Conservation (phyloP, 2,113 vertebrate genomes). For the Phocoena sinus region DNA sequence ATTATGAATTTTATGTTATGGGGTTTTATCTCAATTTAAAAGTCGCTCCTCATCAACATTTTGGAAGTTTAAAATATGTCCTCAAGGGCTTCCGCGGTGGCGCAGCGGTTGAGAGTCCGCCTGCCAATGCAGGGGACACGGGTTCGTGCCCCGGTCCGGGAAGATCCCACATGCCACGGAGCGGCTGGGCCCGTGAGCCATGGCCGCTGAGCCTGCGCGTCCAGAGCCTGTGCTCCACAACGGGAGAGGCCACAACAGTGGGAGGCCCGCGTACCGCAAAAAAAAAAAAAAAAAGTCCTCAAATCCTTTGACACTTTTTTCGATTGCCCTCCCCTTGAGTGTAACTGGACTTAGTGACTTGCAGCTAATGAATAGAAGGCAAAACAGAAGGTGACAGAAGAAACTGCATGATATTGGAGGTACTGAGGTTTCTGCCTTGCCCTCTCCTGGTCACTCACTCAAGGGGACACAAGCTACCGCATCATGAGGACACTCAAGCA, state of each 20-base stretch:
- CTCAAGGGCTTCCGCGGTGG: neutral
- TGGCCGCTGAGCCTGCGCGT: too few species aligned
- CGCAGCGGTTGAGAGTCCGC: too few species aligned
- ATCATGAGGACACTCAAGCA: neutral
- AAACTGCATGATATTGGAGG: neutral
- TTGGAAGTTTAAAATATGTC: neutral
- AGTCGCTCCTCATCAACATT: neutral
- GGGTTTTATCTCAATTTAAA: neutral
- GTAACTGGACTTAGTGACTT: neutral
- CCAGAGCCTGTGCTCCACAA: too few species aligned
- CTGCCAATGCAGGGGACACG: too few species aligned
- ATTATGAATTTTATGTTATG: too few species aligned
- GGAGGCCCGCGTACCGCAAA: too few species aligned
- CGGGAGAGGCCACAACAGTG: too few species aligned
- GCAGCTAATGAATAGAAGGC: neutral
- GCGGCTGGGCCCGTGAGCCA: too few species aligned
- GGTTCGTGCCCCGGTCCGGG: too few species aligned
- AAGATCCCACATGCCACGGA: too few species aligned
- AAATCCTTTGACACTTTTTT: neutral
- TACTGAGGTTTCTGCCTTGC: neutral
- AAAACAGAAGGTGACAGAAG: neutral
- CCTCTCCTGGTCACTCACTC: neutral
- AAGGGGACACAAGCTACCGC: neutral
- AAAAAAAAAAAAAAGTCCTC: neutral
- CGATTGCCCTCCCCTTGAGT: neutral